Percentiles rank a stretch among this genome's conserved stretches.
Conservation (phyloP, 2,888 invertebrate genomes). For the Chrysolina americana region DNA sequence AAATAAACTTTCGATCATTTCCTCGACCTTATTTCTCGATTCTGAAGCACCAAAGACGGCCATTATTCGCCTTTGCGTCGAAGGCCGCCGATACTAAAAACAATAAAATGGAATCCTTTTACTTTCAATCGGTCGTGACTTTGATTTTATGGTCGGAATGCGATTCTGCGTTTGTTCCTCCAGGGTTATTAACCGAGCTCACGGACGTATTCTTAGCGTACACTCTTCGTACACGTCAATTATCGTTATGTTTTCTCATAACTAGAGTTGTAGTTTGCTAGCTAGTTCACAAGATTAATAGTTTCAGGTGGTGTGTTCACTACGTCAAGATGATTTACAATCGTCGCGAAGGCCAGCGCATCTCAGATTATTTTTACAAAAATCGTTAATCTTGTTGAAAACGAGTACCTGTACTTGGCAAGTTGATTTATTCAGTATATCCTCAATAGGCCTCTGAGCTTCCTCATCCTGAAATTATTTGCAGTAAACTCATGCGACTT, state of each 20-base stretch:
- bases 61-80: constrained; percentile 5
- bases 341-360: constrained; percentile 6
- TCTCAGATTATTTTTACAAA: constrained; percentile 4
- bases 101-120: constrained; percentile 29
- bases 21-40: background rate
- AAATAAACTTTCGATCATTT: background rate
- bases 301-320: background rate
- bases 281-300: constrained; percentile 8
- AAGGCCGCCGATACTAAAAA: constrained; percentile 21
- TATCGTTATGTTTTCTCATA: background rate
- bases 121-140: constrained; percentile 36
- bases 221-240: constrained; percentile 17
- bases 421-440: background rate
- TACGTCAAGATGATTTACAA: constrained; percentile 14
- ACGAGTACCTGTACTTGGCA: background rate
- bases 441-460: too few species aligned
- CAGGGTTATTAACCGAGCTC: constrained; percentile 27
- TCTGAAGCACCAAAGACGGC: background rate
- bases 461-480: too few species aligned
- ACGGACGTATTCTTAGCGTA: constrained; percentile 7
- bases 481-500: too few species aligned
- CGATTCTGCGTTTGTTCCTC: constrained; percentile 28
- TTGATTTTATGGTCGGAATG: constrained; percentile 32
- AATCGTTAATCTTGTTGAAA: background rate
- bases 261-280: background rate